phyloP scores from a whole-genome alignment of 2,888 invertebrate genomes.

The Drosophila helvetica region DNA sequence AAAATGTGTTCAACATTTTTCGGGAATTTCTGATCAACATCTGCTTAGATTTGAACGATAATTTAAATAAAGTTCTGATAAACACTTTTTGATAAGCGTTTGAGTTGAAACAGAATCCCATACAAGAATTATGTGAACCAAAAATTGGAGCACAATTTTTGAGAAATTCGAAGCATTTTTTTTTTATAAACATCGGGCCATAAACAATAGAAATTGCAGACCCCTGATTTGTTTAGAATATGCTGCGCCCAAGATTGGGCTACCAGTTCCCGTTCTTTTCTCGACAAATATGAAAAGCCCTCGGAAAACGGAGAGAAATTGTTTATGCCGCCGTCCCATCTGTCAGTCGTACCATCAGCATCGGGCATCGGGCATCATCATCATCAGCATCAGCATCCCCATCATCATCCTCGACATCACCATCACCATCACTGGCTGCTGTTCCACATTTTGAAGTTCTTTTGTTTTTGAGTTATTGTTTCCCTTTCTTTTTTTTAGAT shows the following conservation, averaged over 20 bases:
- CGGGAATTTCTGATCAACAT: not conserved
- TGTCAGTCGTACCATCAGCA: conserved; percentile 72
- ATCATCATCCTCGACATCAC: conserved; percentile 22
- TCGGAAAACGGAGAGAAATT: conserved; percentile 26
- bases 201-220: conserved; percentile 41
- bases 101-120: conserved; percentile 1
- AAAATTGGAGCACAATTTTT: not conserved
- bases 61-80: conserved; percentile 5
- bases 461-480: conserved; percentile 74
- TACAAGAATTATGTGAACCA: not conserved
- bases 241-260: conserved; percentile 24
- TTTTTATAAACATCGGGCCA: conserved; percentile 30
- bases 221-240: conserved; percentile 40
- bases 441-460: conserved; percentile 58
- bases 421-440: conserved; percentile 33
- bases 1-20: too few relatives aligned
- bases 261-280: conserved; percentile 7
- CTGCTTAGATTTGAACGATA: not conserved
- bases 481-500: conserved; percentile 42
- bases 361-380: conserved; percentile 12
- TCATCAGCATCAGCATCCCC: conserved; percentile 45
- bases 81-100: conserved; percentile 9
- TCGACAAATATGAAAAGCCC: conserved; percentile 49
- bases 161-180: conserved; percentile 28
- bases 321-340: conserved; percentile 63